phyloP scores from a whole-genome alignment of 2,113 vertebrate species.

The Bos indicus region DNA sequence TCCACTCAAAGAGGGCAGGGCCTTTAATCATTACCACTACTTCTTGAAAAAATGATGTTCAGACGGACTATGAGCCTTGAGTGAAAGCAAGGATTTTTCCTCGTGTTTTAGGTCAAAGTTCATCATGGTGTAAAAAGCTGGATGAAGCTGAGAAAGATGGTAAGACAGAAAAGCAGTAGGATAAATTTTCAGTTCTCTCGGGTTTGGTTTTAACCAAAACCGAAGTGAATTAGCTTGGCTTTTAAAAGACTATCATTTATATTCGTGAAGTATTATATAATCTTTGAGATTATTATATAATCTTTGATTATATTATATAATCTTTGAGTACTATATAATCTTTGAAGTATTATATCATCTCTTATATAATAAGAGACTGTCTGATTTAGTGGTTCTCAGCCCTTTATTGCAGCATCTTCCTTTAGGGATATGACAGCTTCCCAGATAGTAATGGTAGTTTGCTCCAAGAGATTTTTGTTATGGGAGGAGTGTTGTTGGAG shows the following conservation, averaged over 20 bases:
- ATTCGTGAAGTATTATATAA: not conserved
- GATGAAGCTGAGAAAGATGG: not conserved
- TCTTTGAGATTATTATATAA: too few species aligned
- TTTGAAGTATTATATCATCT: not conserved
- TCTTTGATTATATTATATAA: too few species aligned
- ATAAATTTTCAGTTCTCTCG: not conserved
- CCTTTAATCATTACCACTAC: not conserved
- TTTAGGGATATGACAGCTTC: not conserved
- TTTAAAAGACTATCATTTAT: not conserved
- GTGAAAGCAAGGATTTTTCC: not conserved
- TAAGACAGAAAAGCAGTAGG: not conserved
- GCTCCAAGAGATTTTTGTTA: not conserved
- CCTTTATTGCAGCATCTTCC: not conserved
- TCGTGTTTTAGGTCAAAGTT: not conserved
- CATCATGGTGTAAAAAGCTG: not conserved
- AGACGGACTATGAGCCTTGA: not conserved
- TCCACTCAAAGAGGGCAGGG: not conserved
- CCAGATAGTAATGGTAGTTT: not conserved
- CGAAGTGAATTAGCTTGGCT: not conserved
- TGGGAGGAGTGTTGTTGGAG: not conserved
- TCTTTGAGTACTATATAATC: too few species aligned
- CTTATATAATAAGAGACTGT: not conserved
- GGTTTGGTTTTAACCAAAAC: not conserved
- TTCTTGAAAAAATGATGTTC: not conserved
- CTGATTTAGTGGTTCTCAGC: not conserved